phyloP scores from a whole-genome alignment of 1,140 invertebrate species.

The Drosophila suzukii region DNA sequence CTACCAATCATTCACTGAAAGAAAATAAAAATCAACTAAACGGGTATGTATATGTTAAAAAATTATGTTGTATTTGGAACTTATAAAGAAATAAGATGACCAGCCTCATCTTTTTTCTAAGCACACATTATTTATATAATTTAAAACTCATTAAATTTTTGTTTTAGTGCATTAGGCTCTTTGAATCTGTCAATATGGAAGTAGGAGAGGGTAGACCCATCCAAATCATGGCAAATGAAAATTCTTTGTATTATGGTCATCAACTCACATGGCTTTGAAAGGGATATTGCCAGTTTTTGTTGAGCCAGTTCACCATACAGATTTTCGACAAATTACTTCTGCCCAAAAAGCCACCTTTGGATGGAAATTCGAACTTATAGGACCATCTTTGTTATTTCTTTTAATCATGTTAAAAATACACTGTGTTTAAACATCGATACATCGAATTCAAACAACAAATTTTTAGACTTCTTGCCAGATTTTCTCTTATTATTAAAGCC shows the following conservation, averaged over 20 bases:
- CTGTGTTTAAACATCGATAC: too few species aligned
- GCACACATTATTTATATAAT: too few species aligned
- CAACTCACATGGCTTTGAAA: slow-evolving; percentile 17
- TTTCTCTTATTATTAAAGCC: slow-evolving; percentile 27
- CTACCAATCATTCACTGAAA: background rate
- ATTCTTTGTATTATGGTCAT: slow-evolving; percentile 36
- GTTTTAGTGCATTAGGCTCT: slow-evolving; percentile 3
- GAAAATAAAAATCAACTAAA: background rate
- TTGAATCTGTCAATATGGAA: slow-evolving; percentile 35
- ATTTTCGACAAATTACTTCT: slow-evolving; percentile 24
- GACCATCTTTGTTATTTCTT: too few species aligned
- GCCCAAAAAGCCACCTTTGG: background rate
- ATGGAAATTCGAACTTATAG: background rate
- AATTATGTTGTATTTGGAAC: too few species aligned
- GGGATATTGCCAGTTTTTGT: slow-evolving; percentile 29
- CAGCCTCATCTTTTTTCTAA: too few species aligned
- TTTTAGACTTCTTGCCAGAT: slow-evolving; percentile 13
- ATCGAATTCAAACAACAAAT: background rate
- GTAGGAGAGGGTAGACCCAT: slow-evolving; percentile 17
- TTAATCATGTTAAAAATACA: too few species aligned
- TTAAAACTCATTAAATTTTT: too few species aligned
- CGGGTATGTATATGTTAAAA: too few species aligned
- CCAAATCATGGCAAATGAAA: slow-evolving; percentile 29
- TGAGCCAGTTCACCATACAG: slow-evolving; percentile 20
- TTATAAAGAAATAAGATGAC: too few species aligned